Evolutionary conservation across 2,113 vertebrate genomes (phyloP), one percentile per base, ranked within the genome.

Genomic region (Quiscalus mexicanus): DNA sequence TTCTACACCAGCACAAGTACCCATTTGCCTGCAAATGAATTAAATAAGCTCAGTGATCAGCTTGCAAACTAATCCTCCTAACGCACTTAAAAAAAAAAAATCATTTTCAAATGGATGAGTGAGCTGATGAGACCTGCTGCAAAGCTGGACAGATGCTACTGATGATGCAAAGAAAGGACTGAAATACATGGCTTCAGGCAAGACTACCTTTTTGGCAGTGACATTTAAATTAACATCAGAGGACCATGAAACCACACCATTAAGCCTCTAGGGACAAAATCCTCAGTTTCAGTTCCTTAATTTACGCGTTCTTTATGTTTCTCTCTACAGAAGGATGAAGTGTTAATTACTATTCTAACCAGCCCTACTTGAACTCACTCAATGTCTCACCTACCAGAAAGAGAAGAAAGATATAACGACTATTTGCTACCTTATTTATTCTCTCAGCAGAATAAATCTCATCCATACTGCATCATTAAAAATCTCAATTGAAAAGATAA

Each of bases 181-280:
- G 70, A 91, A 95, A 96, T 35, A 68, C 50, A 74, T 62, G 55
- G 84, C 91, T 92, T 70, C 39, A 12, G 89, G 84, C 83, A 95
- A 89, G 62, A 75, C 81, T 95, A 95, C 87, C 74, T 94, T 94
- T 95, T 73, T 60, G 31, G 65, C 62, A 93, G 9, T 82, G 45
- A 94, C 87, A 91, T 93, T 91, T 84, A 97, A 95, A 94, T 91
- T 94, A 89, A 79, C 41, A 69, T 76, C 92, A 96, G 78, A 95
- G n/a, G 53, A 91, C 69, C 82, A 79, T 31, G 52, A 93, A 96
- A 87, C 78, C 74, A 56, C 58, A 93, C 19, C 53, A 85, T 53
- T 85, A 85, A 80, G 87, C 65, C 82, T 83, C 87, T 37, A 62
- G 65, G 84, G 84, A 75, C 30, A 78, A 91, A 91, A 42, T 0